Evolutionary conservation across 2,888 invertebrate species (phyloP), one percentile per base, ranked within the genome.

Genomic region (Lepidocyrtinus sp.): DNA sequence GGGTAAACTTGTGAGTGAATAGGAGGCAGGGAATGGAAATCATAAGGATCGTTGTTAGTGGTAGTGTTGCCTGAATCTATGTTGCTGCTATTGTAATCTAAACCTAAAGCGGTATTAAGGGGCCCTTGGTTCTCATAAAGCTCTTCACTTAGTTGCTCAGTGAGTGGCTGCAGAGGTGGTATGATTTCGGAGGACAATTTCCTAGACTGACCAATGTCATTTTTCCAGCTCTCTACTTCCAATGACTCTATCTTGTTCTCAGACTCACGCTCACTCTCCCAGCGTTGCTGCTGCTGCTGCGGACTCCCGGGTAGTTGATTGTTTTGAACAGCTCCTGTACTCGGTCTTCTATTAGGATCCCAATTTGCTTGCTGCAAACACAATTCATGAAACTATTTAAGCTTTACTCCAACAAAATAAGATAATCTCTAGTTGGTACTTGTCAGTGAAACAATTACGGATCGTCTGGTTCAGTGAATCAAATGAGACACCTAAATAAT

Each of bases 211-310:
- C 82, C 81, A 79, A 77, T 73, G 77, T 83, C 85, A 81, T 72
- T 83, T 72, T 83, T 83, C 86, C 85, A 85, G 81, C 78, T 82
- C 83, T 84, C 84, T 83, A 86, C 83, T 78, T 85, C 77, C 80
- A 81, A 78, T 82, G 83, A 81, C 77, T 83, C 83, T 82, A 85
- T 64, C 74, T 82, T 81, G 50, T 50, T 50, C 72, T 85, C 86
- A 81, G 83, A 86, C 85, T 86, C 86, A 86, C 85, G 84, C 83
- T 86, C 86, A 81, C 82, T 83, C 76, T 85, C 84, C 84, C 83
- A 83, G 67, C 84, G 81, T 46, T 83, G 82, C 69, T 80, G 83
- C 65, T 82, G 82, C 68, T 81, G 80, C 64, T 61, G 80, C 22
- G 82, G 81, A 65, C 82, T 77, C 55, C 83, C 83, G 27, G 81